phyloP scores from a whole-genome alignment of 2,113 vertebrate species.

The Panthera tigris region DNA sequence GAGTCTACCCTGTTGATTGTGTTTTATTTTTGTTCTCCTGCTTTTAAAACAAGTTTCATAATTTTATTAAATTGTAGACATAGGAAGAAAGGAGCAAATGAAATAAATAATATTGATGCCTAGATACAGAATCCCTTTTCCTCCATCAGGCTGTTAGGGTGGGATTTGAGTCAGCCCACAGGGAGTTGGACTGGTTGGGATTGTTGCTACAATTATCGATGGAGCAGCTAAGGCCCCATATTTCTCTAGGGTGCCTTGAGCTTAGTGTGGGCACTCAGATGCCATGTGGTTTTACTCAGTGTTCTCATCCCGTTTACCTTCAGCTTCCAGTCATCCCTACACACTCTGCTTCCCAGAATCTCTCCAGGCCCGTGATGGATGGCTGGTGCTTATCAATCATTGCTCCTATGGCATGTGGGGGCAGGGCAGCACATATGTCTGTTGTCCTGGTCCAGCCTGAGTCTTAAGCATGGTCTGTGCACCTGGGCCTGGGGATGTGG shows the following conservation, averaged over 20 bases:
- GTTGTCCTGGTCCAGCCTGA: not conserved
- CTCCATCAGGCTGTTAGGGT: not conserved
- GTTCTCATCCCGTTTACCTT: not conserved
- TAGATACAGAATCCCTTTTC: not conserved
- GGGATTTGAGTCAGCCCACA: not conserved
- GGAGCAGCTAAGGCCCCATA: not conserved
- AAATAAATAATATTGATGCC: not conserved
- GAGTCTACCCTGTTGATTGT: not conserved
- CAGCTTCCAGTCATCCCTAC: not conserved
- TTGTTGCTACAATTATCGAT: not conserved
- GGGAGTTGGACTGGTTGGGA: not conserved
- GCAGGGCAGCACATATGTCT: not conserved
- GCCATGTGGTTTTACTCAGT: not conserved
- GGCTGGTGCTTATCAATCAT: too few species aligned
- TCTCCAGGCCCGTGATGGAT: not conserved
- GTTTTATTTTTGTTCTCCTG: not conserved
- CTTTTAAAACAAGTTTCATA: not conserved
- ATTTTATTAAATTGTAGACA: not conserved
- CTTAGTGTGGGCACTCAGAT: not conserved
- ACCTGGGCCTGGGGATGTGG: not conserved
- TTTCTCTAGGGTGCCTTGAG: not conserved
- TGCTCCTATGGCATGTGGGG: too few species aligned
- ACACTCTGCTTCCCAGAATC: not conserved
- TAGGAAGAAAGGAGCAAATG: not conserved
- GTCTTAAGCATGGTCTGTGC: not conserved